Percentiles rank a stretch among this genome's conserved stretches.
Conservation (phyloP, 2,113 vertebrate species). For the Myotis lucifugus region DNA sequence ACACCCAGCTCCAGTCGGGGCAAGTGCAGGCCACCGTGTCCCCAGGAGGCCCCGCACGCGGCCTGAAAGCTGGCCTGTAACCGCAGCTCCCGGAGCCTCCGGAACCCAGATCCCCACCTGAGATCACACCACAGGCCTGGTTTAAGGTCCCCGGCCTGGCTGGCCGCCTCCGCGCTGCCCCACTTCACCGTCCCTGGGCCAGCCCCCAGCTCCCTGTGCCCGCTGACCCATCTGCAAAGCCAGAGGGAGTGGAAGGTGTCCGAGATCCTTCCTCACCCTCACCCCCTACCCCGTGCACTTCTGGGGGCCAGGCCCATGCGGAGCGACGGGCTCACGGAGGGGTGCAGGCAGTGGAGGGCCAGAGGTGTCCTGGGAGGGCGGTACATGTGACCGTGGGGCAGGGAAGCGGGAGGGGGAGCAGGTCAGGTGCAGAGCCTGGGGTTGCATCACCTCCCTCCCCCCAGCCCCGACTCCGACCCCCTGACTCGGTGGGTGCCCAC, state of each 20-base stretch:
- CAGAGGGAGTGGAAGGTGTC: not conserved
- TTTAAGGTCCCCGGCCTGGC: not conserved
- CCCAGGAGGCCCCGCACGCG: not conserved
- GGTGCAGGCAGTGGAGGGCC: not conserved
- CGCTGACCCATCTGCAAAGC: not conserved
- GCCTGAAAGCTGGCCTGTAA: slow-evolving; percentile 4
- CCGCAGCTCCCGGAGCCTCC: not conserved
- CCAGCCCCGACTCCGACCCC: not conserved
- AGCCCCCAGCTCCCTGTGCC: not conserved
- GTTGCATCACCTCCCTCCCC: not conserved
- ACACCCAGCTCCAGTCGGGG: not conserved
- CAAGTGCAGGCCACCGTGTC: not conserved
- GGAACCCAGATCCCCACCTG: slow-evolving; percentile 53
- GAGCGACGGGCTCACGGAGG: not conserved
- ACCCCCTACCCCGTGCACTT: accelerated
- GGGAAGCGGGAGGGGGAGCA: too few relatives aligned
- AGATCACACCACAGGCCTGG: not conserved
- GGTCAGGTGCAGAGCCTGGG: not conserved
- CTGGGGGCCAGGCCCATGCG: not conserved
- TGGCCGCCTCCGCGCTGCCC: not conserved
- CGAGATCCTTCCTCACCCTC: not conserved
- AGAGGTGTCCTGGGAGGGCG: accelerated
- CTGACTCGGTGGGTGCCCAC: not conserved
- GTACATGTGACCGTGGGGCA: accelerated
- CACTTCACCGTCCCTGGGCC: accelerated